Evolutionary conservation across 92 coral and sea anemone species (phyloP).

Genomic region (Metridium senile): DNA sequence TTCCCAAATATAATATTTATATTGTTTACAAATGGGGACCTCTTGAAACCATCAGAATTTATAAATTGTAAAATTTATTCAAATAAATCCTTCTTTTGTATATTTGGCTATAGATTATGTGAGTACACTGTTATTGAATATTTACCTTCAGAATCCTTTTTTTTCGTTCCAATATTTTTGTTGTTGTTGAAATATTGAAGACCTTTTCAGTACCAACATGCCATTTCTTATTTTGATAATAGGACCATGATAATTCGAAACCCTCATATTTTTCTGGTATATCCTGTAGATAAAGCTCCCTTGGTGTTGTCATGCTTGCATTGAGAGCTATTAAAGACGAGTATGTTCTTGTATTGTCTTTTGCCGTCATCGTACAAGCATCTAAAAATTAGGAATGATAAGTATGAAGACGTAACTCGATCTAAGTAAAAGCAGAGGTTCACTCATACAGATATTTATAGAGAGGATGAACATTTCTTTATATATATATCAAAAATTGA

Average conservation of each 20-base stretch:
- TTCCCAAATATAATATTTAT: no score
- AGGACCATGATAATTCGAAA: background rate
- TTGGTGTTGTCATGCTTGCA: background rate
- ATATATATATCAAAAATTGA: no score
- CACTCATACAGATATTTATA: no score
- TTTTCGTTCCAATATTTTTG: background rate
- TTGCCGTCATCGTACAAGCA: background rate
- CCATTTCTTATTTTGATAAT: background rate
- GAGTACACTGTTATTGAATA: no score
- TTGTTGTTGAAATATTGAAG: background rate
- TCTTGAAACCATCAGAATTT: no score
- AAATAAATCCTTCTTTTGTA: no score
- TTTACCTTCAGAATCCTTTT: background rate
- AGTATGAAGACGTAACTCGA: no score
- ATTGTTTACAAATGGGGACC: no score
- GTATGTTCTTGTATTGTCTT: background rate
- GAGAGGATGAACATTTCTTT: no score
- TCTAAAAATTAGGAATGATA: background rate
- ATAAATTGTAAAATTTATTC: no score
- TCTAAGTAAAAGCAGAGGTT: no score
- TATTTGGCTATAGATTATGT: no score
- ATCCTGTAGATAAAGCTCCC: background rate
- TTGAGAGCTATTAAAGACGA: background rate
- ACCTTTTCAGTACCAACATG: background rate
- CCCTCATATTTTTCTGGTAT: background rate